These are phyloP conservation scores for Nineta flava DNA, from an alignment of 2,888 invertebrate species.

Conservation along the genomic window DNA sequence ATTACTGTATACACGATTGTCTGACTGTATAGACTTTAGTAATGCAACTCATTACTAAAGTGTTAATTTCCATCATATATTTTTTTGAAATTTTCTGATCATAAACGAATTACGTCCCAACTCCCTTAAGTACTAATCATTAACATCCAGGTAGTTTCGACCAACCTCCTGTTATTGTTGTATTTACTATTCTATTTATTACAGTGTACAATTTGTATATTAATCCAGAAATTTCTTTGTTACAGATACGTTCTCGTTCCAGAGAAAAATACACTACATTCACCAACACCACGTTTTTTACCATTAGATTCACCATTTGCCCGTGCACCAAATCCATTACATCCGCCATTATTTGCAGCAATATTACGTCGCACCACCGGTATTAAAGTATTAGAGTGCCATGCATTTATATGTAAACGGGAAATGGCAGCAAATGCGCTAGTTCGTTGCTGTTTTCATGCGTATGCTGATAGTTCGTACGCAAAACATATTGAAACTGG, in stretches of 20 bases:
- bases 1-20: no score
- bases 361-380: conserved; percentile 90
- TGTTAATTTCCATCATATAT: no score
- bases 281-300: conserved; percentile 72
- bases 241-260: conserved; percentile 31
- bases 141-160: no score
- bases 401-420: conserved; percentile 94
- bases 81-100: no score
- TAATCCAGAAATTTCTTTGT: conserved; percentile 1
- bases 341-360: conserved; percentile 94
- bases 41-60: no score
- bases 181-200: no score
- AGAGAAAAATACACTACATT: conserved; percentile 29
- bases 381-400: conserved; percentile 96
- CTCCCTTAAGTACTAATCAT: no score
- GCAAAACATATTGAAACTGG: conserved; percentile 63
- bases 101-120: no score
- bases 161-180: no score
- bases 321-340: conserved; percentile 76
- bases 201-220: background rate
- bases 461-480: conserved; percentile 91
- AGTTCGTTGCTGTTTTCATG: conserved; percentile 93
- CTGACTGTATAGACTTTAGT: no score
- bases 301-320: conserved; percentile 95
- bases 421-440: conserved; percentile 95